These are phyloP conservation scores for Alligator mississippiensis DNA, from an alignment of 2,113 vertebrate species.

Conservation along the genomic window DNA sequence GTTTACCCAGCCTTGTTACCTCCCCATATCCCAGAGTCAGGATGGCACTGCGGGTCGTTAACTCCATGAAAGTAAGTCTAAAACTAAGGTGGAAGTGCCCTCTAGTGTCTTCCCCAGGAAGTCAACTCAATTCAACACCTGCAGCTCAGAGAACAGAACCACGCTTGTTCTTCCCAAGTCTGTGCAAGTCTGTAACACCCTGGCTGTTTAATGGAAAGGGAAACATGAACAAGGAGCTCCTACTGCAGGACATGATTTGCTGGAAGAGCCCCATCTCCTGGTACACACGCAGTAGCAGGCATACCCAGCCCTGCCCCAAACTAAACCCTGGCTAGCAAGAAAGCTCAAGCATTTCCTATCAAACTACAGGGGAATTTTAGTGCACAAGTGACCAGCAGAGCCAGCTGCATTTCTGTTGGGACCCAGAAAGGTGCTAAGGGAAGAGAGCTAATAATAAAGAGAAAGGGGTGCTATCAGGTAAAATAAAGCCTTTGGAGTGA, in stretches of 20 bases:
- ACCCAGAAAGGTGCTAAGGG: background rate
- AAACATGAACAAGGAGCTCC: background rate
- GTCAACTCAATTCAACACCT: background rate
- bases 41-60: no score
- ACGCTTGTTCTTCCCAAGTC: accelerated
- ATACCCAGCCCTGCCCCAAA: background rate
- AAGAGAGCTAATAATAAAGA: background rate
- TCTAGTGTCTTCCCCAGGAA: slow-evolving; percentile 38
- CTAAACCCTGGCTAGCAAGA: background rate
- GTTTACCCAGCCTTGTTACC: slow-evolving; percentile 30
- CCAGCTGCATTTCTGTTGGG: background rate
- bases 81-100: slow-evolving; percentile 60
- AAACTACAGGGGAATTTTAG: accelerated
- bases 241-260: background rate
- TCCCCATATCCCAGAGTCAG: background rate
- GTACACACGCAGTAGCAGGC: background rate
- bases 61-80: background rate
- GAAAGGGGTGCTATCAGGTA: background rate
- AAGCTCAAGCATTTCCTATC: background rate
- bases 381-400: background rate
- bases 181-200: background rate
- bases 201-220: accelerated
- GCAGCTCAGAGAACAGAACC: background rate
- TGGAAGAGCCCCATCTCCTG: background rate
- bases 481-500: background rate